Conservation (phyloP, 2,888 invertebrate genomes). For the Rhaphigaster nebulosa region DNA sequence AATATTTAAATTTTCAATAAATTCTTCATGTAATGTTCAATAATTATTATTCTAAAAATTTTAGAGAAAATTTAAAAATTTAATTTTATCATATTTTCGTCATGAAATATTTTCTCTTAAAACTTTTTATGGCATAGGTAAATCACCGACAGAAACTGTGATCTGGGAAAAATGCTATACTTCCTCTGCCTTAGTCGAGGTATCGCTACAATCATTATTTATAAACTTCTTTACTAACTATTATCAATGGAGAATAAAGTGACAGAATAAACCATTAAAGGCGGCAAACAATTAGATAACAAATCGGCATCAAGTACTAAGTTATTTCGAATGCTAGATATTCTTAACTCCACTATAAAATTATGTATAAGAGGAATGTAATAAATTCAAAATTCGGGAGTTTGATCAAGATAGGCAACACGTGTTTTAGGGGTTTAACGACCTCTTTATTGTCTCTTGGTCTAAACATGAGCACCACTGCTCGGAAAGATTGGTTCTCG, state of each 20-base stretch:
- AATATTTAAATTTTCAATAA: too few species aligned
- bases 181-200: background rate
- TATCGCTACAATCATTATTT: background rate
- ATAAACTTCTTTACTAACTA: background rate
- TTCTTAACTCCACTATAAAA: background rate
- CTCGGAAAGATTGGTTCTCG: background rate
- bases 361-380: background rate
- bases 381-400: slow-evolving; percentile 22
- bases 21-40: too few species aligned
- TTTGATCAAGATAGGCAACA: slow-evolving; percentile 11
- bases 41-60: too few species aligned
- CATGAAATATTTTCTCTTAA: too few species aligned
- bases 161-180: too few species aligned
- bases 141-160: too few species aligned
- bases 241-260: background rate
- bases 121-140: too few species aligned
- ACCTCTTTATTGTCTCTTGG: slow-evolving; percentile 22
- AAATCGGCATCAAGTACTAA: background rate
- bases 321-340: background rate
- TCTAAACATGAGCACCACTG: background rate
- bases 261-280: background rate
- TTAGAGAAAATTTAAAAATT: too few species aligned
- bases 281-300: background rate
- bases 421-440: slow-evolving; percentile 16
- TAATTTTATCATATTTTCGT: too few species aligned